These are phyloP conservation scores for Druon quercuslanigerum DNA, from an alignment of 1,140 invertebrate genomes.

Conservation along the genomic window DNA sequence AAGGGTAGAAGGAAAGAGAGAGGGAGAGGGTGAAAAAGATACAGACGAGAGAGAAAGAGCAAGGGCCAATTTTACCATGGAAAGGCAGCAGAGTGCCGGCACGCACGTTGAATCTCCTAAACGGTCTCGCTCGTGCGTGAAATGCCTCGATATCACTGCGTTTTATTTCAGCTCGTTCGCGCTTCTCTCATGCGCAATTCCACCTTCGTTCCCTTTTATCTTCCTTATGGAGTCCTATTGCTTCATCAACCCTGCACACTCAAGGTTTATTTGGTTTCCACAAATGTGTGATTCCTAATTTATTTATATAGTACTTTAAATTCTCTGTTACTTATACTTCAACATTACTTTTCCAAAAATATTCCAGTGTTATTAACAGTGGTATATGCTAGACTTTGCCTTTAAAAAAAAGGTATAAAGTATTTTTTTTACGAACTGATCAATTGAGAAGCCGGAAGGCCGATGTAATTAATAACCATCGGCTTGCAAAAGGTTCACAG, in stretches of 20 bases:
- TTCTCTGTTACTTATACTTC: no score
- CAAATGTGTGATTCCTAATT: not conserved
- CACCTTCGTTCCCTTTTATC: slow-evolving; percentile 58
- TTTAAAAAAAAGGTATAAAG: slow-evolving; percentile 38
- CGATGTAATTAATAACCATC: slow-evolving; percentile 71
- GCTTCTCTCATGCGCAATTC: slow-evolving; percentile 57
- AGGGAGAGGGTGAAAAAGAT: slow-evolving; percentile 55
- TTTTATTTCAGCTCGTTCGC: slow-evolving; percentile 72
- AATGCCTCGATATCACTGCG: slow-evolving; percentile 75
- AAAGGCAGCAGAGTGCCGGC: slow-evolving; percentile 57
- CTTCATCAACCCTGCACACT: not conserved
- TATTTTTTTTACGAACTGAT: slow-evolving; percentile 50
- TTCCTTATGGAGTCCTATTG: slow-evolving; percentile 41
- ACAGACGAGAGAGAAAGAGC: slow-evolving; percentile 50
- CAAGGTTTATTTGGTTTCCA: not conserved
- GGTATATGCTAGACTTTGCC: not conserved
- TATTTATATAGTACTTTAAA: not conserved
- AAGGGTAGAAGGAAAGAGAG: slow-evolving; percentile 53
- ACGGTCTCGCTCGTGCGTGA: slow-evolving; percentile 75
- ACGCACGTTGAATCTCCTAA: slow-evolving; percentile 75
- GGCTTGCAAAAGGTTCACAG: slow-evolving; percentile 59
- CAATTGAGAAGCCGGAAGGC: slow-evolving; percentile 42
- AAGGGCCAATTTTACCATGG: slow-evolving; percentile 47
- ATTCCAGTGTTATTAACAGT: no score
- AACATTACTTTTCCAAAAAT: no score